These are phyloP conservation scores for Euplexia lucipara DNA, from an alignment of 2,888 invertebrate species.

Conservation along the genomic window DNA sequence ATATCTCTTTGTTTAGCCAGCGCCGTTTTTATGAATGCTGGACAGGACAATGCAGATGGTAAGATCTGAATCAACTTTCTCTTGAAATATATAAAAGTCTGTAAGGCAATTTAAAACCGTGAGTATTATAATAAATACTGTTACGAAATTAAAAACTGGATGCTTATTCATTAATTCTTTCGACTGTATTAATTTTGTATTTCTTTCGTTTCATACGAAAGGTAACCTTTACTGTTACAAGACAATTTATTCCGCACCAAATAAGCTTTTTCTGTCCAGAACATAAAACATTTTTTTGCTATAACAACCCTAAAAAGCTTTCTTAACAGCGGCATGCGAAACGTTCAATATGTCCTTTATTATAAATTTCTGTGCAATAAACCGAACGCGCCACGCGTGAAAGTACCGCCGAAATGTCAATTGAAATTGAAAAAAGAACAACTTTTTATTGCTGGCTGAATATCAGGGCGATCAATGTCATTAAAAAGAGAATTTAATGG, in stretches of 20 bases:
- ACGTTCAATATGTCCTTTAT: slow-evolving; percentile 72
- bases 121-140: slow-evolving; percentile 22
- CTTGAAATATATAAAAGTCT: slow-evolving; percentile 51
- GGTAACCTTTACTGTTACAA: not conserved
- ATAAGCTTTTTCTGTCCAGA: not conserved
- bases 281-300: slow-evolving; percentile 15
- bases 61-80: slow-evolving; percentile 57
- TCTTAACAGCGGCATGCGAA: slow-evolving; percentile 72
- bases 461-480: slow-evolving; percentile 57
- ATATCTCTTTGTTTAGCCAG: slow-evolving; percentile 45
- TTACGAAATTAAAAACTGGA: slow-evolving; percentile 23
- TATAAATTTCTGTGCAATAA: slow-evolving; percentile 66
- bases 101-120: slow-evolving; percentile 16
- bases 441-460: slow-evolving; percentile 45
- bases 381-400: slow-evolving; percentile 62
- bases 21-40: slow-evolving; percentile 36
- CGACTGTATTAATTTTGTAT: not conserved
- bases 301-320: slow-evolving; percentile 67
- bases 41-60: slow-evolving; percentile 60
- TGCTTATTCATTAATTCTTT: not conserved
- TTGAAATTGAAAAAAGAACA: slow-evolving; percentile 56
- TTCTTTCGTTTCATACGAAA: not conserved
- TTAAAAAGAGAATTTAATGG: slow-evolving; percentile 52
- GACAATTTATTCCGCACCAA: not conserved
- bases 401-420: slow-evolving; percentile 66